Evolutionary conservation across 2,113 vertebrate genomes (phyloP).

Genomic region (Bos javanicus): DNA sequence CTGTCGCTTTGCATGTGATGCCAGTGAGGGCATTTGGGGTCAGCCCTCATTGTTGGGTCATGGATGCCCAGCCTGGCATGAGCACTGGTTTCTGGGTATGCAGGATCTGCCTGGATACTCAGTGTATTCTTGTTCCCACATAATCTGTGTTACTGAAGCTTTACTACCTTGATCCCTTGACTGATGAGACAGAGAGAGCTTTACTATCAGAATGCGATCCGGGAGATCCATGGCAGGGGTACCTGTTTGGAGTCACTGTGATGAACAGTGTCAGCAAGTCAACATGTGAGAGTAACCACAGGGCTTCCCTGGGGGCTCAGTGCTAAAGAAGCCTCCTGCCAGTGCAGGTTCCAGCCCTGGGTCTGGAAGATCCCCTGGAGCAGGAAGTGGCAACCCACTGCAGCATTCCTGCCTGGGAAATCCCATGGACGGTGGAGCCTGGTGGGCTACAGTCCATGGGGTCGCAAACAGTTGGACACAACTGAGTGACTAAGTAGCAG

Average conservation of each 20-base stretch:
- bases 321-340: background rate
- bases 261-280: background rate
- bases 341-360: background rate
- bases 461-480: accelerated
- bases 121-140: background rate
- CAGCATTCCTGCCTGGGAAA: background rate
- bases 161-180: background rate
- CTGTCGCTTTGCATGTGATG: background rate
- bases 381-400: background rate
- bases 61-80: background rate
- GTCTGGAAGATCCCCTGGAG: background rate
- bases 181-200: background rate
- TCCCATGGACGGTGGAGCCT: background rate
- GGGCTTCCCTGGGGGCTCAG: background rate
- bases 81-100: background rate
- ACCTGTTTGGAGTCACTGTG: background rate
- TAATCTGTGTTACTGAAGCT: background rate
- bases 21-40: background rate
- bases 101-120: background rate
- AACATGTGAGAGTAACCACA: background rate
- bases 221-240: background rate
- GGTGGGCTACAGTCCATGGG: background rate
- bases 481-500: background rate
- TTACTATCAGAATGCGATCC: background rate
- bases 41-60: background rate